These are phyloP conservation scores for Cepaea hortensis DNA, from an alignment of 2,888 invertebrate genomes.

Conservation along the genomic window DNA sequence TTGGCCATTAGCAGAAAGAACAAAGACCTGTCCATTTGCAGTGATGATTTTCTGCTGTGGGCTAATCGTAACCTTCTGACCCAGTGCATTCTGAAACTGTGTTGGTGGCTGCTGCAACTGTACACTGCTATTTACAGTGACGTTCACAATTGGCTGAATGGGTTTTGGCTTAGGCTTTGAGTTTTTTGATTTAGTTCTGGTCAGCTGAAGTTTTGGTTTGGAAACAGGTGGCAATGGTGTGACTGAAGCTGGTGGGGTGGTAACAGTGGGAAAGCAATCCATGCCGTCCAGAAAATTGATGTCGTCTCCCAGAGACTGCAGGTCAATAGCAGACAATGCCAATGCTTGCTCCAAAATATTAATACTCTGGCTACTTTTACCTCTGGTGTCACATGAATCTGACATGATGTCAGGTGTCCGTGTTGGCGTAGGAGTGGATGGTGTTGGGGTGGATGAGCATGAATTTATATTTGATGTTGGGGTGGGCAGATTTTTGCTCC, in stretches of 20 bases:
- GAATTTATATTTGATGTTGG: slow-evolving; percentile 40
- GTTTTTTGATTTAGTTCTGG: slow-evolving; percentile 44
- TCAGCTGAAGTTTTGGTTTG: slow-evolving; percentile 33
- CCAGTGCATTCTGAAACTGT: slow-evolving; percentile 38
- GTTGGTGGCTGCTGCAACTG: slow-evolving; percentile 29
- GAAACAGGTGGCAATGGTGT: slow-evolving; percentile 27
- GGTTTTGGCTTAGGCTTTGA: slow-evolving; percentile 38
- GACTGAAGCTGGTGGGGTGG: slow-evolving; percentile 20
- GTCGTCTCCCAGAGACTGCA: slow-evolving; percentile 44
- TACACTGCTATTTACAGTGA: slow-evolving; percentile 30
- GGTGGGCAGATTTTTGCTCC: slow-evolving; percentile 6
- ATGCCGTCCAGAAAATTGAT: slow-evolving; percentile 27
- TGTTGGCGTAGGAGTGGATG: slow-evolving; percentile 49
- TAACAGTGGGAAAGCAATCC: slow-evolving; percentile 25
- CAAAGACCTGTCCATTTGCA: slow-evolving; percentile 45
- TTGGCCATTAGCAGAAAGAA: slow-evolving; percentile 46
- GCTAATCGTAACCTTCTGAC: slow-evolving; percentile 43
- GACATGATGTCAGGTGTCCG: slow-evolving; percentile 46
- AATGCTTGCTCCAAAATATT: slow-evolving; percentile 49
- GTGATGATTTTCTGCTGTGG: slow-evolving; percentile 45
- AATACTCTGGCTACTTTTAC: slow-evolving; percentile 30
- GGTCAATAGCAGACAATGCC: slow-evolving; percentile 44
- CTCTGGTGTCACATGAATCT: slow-evolving; percentile 21
- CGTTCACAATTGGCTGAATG: slow-evolving; percentile 30
- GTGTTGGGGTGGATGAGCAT: slow-evolving; percentile 46